Base-by-base conservation (phyloP, 1,140 invertebrate genomes). In the Meloidogyne chitwoodi region DNA sequence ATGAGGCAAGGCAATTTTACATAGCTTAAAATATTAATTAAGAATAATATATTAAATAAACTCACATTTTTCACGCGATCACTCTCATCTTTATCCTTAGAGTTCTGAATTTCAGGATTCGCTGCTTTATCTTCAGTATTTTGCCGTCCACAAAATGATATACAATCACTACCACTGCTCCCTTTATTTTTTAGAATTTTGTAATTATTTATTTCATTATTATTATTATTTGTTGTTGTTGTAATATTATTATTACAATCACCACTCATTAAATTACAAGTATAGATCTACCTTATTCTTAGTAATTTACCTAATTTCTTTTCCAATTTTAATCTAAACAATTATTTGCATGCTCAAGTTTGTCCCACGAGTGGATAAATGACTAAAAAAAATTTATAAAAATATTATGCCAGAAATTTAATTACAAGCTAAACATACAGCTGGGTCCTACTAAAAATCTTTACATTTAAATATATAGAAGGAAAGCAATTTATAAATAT, bases 1-100 rank as follows among this genome's bases (percentile, higher is more conserved):
- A 74, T 89, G 89, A 14, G 89, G 89, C 71, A 90, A 87, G 6
- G 90, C 84, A 74, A 90, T 90, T 67, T 89, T 88, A 12, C 87
- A 77, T 69, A 89, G 83, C 78, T 81, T 31, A 29, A 77, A 19
- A 12, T 29, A 27, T 68, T 67, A 2, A 41, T n/a, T n/a, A n/a
- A 38, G 4, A 16, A n/a, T n/a, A 22, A 56, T 19, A 44, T 44
- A 6, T 14, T 14, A 5, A 44, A 44, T 44, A 44, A 44, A 16
- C 14, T 44, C 16, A 56, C 48, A n/a, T 56, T 19, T 22, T 56
- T 56, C 48, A 56, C n/a, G 6, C 48, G 48, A 56, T 56, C 48
- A 8, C 48, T 56, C 6, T 56, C 48, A 56, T 56, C 48, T n/a
- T 56, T 22, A 8, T 56, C 48, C 10, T 56, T 56, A 5, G 48